Base-by-base conservation (phyloP, 1,140 invertebrate species). In the Drosophila murphyi region DNA sequence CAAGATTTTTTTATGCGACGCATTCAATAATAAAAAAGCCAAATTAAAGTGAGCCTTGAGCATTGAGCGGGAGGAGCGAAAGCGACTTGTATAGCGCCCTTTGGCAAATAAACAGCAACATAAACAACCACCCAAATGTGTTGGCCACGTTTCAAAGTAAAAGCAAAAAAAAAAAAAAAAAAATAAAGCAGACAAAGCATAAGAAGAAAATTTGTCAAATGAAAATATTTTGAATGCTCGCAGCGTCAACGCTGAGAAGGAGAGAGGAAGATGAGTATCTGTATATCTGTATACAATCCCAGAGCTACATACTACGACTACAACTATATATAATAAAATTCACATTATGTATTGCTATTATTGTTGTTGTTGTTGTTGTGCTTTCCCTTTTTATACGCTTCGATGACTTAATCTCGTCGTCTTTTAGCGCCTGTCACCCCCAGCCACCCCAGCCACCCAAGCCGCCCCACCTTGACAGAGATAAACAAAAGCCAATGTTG, bases 361-460 rank as follows among this genome's bases (percentile, higher is more conserved):
- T 43, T 60, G n/a, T 20, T 20, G 20, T 20, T 20, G 12, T 76
- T 65, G 39, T 20, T 72, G 41, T 72, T 61, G 69, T n/a, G 54
- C 56, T 78, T 60, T 68, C 41, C 61, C 61, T 64, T 69, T 77
- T 79, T 62, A 81, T 76, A 52, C 79, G 83, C 83, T 71, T 88
- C 82, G 83, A 87, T 87, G 83, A 82, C 61, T 88, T 87, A 87
- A 87, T 87, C 79, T 77, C 76, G 43, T 76, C 72, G 69, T 87
- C 82, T 87, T 79, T 87, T 87, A 74, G 82, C 82, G 82, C 82
- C 76, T 82, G 82, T 81, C 78, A 65, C 57, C 2, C 41, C 28
- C 20, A 20, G 20, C 10, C 8, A 3, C 4, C 35, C 55, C 4
- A 29, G 20, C 43, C 45, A n/a, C 2, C 34, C 28, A 3, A 7